A percentile compares a stretch with the other conserved stretches of the same genome.
phyloP scores from a whole-genome alignment of 2,888 invertebrate genomes.

The Apocheima hispidaria region DNA sequence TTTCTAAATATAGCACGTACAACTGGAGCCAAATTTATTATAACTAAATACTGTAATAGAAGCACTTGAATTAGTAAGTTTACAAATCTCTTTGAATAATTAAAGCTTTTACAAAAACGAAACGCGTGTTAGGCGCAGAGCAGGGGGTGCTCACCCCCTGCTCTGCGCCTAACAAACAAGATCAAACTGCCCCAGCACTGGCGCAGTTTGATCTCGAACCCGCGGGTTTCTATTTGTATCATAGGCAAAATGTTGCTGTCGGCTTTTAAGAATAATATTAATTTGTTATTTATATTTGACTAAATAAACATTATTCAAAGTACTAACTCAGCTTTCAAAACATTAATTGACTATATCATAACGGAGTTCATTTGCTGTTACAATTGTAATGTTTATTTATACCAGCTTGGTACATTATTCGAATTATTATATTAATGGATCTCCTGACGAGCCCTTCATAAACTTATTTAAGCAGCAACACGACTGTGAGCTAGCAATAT shows the following conservation, averaged over 20 bases:
- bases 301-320: too few species aligned
- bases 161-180: too few species aligned
- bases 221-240: too few species aligned
- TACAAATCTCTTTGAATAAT: too few species aligned
- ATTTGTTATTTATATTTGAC: too few species aligned
- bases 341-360: conserved; percentile 1
- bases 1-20: not conserved
- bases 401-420: conserved; percentile 3
- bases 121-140: too few species aligned
- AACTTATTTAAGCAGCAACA: conserved; percentile 18
- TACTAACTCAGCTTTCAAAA: not conserved
- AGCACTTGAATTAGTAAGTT: conserved; percentile 6
- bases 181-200: too few species aligned
- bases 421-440: conserved; percentile 19
- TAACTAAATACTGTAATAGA: not conserved
- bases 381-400: conserved; percentile 4
- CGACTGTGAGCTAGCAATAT: conserved; percentile 11
- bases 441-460: conserved; percentile 10
- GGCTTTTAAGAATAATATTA: too few species aligned
- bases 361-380: not conserved
- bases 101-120: too few species aligned
- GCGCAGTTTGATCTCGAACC: not conserved
- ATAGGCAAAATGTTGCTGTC: too few species aligned
- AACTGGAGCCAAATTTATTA: not conserved
- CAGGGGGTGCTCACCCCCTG: too few species aligned